These are phyloP conservation scores for Lasioglossum leucozonium DNA, from an alignment of 2,888 invertebrate genomes.

Conservation along the genomic window DNA sequence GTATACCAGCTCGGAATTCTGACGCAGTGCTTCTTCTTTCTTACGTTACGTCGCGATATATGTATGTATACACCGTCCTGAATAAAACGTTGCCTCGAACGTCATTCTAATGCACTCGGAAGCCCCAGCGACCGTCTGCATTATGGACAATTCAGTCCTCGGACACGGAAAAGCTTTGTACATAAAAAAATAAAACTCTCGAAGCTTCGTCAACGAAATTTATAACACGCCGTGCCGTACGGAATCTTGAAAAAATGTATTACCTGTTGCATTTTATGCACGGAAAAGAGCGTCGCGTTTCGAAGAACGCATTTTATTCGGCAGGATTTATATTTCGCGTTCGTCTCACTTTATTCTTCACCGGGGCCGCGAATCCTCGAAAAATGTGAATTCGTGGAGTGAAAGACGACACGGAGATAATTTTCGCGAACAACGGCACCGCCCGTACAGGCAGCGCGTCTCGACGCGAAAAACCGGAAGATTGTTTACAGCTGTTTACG, in stretches of 20 bases:
- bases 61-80: neutral
- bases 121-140: neutral
- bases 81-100: neutral
- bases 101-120: conserved; percentile 7
- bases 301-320: neutral
- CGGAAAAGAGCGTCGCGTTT: neutral
- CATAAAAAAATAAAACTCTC: neutral
- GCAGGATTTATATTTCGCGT: neutral
- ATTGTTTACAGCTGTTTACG: conserved; percentile 45
- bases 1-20: neutral
- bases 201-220: neutral
- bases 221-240: neutral
- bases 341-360: no score
- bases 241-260: neutral
- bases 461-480: conserved; percentile 16
- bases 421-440: neutral
- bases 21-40: neutral
- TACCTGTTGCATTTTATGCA: neutral
- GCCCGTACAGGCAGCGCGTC: neutral
- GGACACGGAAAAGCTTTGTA: neutral
- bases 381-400: no score
- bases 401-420: neutral
- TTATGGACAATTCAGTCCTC: neutral
- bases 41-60: neutral
- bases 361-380: no score